Base-by-base conservation (phyloP, 2,888 invertebrate genomes). In the Idaea dimidiata region DNA sequence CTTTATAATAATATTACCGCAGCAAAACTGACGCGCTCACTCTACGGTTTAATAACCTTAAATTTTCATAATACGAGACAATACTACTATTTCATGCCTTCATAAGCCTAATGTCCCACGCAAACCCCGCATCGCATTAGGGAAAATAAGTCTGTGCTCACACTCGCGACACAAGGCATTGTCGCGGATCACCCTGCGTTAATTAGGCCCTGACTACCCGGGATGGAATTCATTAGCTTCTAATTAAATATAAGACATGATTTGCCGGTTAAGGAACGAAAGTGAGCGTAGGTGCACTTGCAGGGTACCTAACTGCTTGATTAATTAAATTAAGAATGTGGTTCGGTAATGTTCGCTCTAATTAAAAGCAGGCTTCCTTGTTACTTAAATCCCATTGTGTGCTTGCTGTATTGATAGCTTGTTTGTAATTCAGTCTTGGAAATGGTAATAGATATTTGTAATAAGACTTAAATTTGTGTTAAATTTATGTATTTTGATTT, bases 241-340 rank as follows among this genome's bases (percentile, higher is more conserved):
- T 80, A 89, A 89, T 88, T 89, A 89, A 87, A 84, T 83, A 83
- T 82, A 80, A 78, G 79, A 82, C 88, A 86, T 84, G 87, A 86
- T 83, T 86, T 82, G 80, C 84, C 83, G 79, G 82, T 82, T 83
- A 83, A 83, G 84, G 73, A 43, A 65, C 77, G 80, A 85, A 83
- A 86, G 81, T 82, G 78, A 81, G 81, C 79, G 83, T 84, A 78
- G 83, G 83, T 81, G 83, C 78, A 66, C 71, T 75, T 65, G 61
- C 66, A 62, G 55, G 62, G 66, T 66, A 75, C 74, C 77, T 84
- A 84, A 86, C 86, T 86, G 24, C 24, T 24, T 24, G 24, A 24
- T 24, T 24, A 24, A 24, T 24, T 24, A 24, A 82, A 86, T 86
- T 87, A 81, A 76, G 72, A 74, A 66, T 59, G 63, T 73, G 64